Evolutionary conservation across 2,113 vertebrate species (phyloP).

Genomic region (Uropsilus gracilis): DNA sequence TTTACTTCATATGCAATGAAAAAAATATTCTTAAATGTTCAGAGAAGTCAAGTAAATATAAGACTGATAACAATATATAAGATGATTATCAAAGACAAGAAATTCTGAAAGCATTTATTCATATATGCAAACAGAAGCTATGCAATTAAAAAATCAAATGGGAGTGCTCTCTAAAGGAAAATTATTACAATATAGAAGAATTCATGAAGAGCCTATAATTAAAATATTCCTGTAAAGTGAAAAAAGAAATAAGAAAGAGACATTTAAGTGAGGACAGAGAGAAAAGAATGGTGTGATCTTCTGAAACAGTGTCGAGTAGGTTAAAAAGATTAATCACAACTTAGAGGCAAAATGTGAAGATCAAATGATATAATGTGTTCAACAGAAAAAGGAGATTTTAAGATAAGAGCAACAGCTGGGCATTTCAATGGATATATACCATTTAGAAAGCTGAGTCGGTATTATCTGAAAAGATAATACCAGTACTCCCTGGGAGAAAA

Average conservation of each 20-base stretch:
- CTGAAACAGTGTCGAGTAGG: neutral
- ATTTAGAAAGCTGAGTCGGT: neutral
- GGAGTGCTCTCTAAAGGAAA: neutral
- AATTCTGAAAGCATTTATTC: neutral
- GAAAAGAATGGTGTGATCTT: neutral
- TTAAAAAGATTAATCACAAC: neutral
- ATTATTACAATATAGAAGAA: neutral
- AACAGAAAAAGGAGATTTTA: neutral
- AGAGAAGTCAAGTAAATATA: slow-evolving; percentile 13
- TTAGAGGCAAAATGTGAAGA: neutral
- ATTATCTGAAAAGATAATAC: too few relatives aligned
- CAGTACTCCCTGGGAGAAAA: too few relatives aligned
- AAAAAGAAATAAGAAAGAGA: neutral
- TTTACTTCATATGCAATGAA: neutral
- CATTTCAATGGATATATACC: neutral
- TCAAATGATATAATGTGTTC: neutral
- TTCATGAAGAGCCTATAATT: neutral
- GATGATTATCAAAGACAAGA: neutral
- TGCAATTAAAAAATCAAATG: neutral
- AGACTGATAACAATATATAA: neutral
- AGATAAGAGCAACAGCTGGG: neutral
- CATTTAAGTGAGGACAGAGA: neutral
- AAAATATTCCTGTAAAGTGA: neutral
- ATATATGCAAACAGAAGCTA: neutral
- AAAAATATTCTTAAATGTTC: slow-evolving; percentile 1